These are phyloP conservation scores for Lacerta agilis DNA, from an alignment of 2,797 vertebrate genomes.

Conservation along the genomic window DNA sequence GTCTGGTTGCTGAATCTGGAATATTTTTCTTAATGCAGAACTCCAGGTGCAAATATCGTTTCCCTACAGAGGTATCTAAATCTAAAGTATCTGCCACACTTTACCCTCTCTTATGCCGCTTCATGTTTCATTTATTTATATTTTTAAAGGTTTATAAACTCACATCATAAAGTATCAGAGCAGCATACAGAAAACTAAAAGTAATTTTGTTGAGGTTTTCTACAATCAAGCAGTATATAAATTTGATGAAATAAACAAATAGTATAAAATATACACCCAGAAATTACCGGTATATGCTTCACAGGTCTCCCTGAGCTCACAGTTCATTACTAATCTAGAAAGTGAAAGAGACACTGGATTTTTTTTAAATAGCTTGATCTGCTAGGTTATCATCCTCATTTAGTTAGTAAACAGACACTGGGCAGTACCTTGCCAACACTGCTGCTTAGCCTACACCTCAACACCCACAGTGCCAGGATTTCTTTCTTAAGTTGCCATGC, in stretches of 20 bases:
- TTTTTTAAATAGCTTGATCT: neutral
- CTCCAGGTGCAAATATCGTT: rapidly evolving
- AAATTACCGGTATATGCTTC: rapidly evolving
- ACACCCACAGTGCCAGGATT: neutral
- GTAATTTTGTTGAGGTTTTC: no score
- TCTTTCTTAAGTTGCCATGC: neutral
- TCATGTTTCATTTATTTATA: neutral
- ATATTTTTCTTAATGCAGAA: neutral
- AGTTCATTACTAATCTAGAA: neutral
- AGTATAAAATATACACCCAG: no score
- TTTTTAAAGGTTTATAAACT: no score
- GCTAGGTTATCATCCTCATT: neutral
- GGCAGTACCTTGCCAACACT: neutral
- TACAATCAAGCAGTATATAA: no score
- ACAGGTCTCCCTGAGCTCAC: neutral
- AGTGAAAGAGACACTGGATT: neutral
- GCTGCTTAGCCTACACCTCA: rapidly evolving
- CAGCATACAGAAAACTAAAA: no score
- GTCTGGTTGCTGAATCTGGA: neutral
- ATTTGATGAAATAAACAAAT: no score
- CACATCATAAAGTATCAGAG: no score
- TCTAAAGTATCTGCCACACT: neutral
- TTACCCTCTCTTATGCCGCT: neutral
- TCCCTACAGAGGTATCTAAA: rapidly evolving
- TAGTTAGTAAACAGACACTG: neutral